These are phyloP conservation scores for Trinorchestia longiramus DNA, from an alignment of 1,140 invertebrate species.

Conservation along the genomic window DNA sequence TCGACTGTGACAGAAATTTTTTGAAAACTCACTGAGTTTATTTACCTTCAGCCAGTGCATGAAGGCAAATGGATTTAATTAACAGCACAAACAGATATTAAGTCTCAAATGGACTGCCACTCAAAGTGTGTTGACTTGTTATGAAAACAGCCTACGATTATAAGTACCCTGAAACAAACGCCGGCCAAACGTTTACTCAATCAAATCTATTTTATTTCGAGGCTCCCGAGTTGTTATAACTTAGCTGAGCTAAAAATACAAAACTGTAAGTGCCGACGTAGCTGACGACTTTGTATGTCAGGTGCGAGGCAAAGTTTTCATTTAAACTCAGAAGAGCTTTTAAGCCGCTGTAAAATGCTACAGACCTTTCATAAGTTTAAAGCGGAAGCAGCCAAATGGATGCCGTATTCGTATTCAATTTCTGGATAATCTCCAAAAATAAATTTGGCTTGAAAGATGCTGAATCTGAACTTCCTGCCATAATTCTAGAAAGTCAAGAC, in stretches of 20 bases:
- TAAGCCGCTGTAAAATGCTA: not conserved
- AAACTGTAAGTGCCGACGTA: not conserved
- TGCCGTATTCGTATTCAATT: not conserved
- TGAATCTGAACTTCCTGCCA: not conserved
- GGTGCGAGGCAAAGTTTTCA: not conserved
- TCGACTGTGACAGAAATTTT: too few relatives aligned
- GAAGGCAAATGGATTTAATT: too few relatives aligned
- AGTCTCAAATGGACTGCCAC: too few relatives aligned
- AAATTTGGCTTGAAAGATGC: not conserved
- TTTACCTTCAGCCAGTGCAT: too few relatives aligned
- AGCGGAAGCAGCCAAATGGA: not conserved
- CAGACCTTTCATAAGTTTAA: not conserved
- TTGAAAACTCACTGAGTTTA: too few relatives aligned
- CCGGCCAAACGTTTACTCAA: not conserved
- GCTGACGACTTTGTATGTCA: not conserved
- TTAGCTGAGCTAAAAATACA: not conserved
- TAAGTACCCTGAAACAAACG: not conserved
- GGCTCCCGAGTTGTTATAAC: not conserved
- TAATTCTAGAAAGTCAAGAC: not conserved
- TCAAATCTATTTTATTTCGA: not conserved
- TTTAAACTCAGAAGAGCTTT: not conserved
- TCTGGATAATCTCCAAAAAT: not conserved
- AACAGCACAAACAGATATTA: too few relatives aligned
- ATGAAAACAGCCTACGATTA: not conserved
- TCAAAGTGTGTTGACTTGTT: too few relatives aligned